phyloP scores from a whole-genome alignment of 2,888 invertebrate species.

The Thera britannica region DNA sequence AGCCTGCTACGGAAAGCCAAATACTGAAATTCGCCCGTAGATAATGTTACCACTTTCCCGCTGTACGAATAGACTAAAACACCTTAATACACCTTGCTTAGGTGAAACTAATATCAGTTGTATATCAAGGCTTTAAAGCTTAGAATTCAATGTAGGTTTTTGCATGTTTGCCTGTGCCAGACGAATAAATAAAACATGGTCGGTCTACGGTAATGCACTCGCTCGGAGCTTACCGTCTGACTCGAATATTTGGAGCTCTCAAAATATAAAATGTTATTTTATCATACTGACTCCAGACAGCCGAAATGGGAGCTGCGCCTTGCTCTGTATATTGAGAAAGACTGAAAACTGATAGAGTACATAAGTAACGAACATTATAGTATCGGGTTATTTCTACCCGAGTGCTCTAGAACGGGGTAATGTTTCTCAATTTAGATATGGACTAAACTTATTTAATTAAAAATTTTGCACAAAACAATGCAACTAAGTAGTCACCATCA shows the following conservation, averaged over 20 bases:
- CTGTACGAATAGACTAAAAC: slow-evolving; percentile 40
- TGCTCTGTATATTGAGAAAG: slow-evolving; percentile 33
- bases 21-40: slow-evolving; percentile 69
- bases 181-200: slow-evolving; percentile 73
- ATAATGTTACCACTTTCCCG: slow-evolving; percentile 70
- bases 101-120: slow-evolving; percentile 24
- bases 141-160: slow-evolving; percentile 8
- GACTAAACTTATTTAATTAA: too few species aligned
- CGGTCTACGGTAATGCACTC: slow-evolving; percentile 67
- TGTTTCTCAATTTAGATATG: not conserved
- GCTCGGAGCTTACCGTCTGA: slow-evolving; percentile 50
- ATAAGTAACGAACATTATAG: not conserved
- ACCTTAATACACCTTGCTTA: slow-evolving; percentile 38
- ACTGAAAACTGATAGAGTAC: slow-evolving; percentile 28
- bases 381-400: not conserved
- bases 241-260: slow-evolving; percentile 48
- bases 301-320: slow-evolving; percentile 33
- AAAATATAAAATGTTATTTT: slow-evolving; percentile 48
- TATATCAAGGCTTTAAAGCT: slow-evolving; percentile 25
- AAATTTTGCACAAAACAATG: too few species aligned
- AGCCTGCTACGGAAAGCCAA: slow-evolving; percentile 42
- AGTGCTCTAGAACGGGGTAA: not conserved
- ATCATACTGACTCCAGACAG: slow-evolving; percentile 41
- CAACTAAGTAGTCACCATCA: too few species aligned
- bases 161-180: slow-evolving; percentile 46